Conservation (phyloP, 2,888 invertebrate genomes). For the Venusia cambrica region DNA sequence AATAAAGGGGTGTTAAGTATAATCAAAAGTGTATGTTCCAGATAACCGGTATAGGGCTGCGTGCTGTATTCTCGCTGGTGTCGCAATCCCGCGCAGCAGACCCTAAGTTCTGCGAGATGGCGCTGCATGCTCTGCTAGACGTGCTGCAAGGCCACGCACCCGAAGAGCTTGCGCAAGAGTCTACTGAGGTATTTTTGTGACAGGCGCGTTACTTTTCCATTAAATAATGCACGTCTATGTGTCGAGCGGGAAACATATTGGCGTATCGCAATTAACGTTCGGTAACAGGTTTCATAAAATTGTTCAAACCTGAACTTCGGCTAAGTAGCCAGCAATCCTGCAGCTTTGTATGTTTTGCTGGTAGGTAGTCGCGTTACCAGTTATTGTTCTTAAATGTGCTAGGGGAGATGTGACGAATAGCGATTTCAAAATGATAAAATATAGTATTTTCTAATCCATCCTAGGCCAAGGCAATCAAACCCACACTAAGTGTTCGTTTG, state of each 20-base stretch:
- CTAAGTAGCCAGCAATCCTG: not conserved
- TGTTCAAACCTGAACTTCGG: too few relatives aligned
- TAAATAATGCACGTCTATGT: constrained; percentile 22
- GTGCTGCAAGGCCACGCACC: constrained; percentile 94
- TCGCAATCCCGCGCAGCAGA: constrained; percentile 92
- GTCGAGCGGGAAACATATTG: constrained; percentile 22
- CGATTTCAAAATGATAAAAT: too few relatives aligned
- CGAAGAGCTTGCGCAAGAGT: constrained; percentile 91
- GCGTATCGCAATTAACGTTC: constrained; percentile 18
- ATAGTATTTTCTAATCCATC: too few relatives aligned
- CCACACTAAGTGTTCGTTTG: too few relatives aligned
- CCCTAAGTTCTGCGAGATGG: constrained; percentile 92
- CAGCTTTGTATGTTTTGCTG: not conserved
- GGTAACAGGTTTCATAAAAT: too few relatives aligned
- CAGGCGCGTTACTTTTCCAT: constrained; percentile 20
- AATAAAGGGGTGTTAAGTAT: too few relatives aligned
- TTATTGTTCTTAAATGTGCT: too few relatives aligned
- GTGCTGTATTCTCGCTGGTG: constrained; percentile 95
- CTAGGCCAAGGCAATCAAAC: too few relatives aligned
- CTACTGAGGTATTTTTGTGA: constrained; percentile 81
- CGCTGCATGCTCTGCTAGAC: constrained; percentile 92
- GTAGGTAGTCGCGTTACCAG: too few relatives aligned
- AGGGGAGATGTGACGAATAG: too few relatives aligned
- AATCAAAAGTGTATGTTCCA: constrained; percentile 39
- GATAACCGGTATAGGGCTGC: constrained; percentile 91